A percentile compares a stretch with the other conserved stretches of the same genome.
phyloP scores from a whole-genome alignment of 2,113 vertebrate genomes.

The Pogonocichla stellata region DNA sequence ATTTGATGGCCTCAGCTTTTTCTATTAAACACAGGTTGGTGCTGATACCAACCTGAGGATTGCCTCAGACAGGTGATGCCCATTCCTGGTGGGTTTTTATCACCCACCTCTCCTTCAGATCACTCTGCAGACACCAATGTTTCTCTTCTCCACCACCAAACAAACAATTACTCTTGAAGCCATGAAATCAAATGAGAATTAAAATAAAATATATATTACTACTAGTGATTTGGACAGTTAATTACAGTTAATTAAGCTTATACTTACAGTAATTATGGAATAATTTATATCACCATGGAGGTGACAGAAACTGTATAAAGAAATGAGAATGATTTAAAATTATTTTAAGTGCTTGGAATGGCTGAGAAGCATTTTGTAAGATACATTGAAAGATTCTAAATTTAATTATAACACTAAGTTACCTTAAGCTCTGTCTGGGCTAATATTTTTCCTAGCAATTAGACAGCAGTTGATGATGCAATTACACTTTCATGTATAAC shows the following conservation, averaged over 20 bases:
- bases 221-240: not conserved
- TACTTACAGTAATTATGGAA: constrained; percentile 43
- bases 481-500: not conserved
- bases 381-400: constrained; percentile 11
- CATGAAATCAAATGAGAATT: not conserved
- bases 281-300: not conserved
- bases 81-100: not conserved
- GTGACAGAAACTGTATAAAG: not conserved
- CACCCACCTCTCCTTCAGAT: not conserved
- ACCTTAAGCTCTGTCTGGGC: not conserved
- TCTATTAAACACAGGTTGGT: not conserved
- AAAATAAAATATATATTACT: not conserved
- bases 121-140: not conserved
- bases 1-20: not conserved
- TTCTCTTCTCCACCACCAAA: not conserved
- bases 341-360: not conserved
- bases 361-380: not conserved
- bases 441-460: constrained; percentile 5
- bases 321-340: not conserved
- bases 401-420: not conserved
- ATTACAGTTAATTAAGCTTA: constrained; percentile 30
- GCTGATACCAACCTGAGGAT: not conserved
- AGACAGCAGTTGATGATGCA: not conserved
- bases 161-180: not conserved
- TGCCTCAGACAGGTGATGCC: not conserved